Evolutionary conservation across 2,888 invertebrate species (phyloP).

Genomic region (Habrosyne pyritoides): DNA sequence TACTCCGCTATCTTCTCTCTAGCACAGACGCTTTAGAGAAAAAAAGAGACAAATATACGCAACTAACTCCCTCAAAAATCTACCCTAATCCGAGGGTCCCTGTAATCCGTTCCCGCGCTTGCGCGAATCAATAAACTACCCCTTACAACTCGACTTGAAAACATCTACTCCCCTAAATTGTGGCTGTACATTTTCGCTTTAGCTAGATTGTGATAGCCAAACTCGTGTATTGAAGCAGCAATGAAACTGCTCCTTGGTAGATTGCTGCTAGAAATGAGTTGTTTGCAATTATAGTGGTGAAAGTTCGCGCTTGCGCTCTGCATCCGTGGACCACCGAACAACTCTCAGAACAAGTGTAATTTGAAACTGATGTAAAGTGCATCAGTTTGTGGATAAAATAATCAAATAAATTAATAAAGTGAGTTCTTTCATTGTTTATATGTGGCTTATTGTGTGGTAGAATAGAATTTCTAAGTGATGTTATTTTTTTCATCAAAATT

Average conservation of each 20-base stretch:
- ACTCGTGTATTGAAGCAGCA: constrained; percentile 25
- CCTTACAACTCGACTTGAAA: constrained; percentile 32
- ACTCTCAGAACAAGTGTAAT: constrained; percentile 66
- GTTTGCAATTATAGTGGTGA: constrained; percentile 49
- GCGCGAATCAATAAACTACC: constrained; percentile 74
- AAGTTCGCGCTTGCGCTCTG: constrained; percentile 70
- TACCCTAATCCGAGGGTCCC: constrained; percentile 53
- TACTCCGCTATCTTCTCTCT: constrained; percentile 19
- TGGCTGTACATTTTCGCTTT: constrained; percentile 41
- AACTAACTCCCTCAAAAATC: constrained; percentile 26
- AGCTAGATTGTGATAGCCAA: neutral
- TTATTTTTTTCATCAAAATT: neutral
- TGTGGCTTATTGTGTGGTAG: neutral
- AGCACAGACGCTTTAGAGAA: constrained; percentile 11
- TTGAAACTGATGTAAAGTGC: constrained; percentile 63
- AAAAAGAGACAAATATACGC: constrained; percentile 34
- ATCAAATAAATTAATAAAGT: constrained; percentile 55
- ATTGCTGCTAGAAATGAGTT: constrained; percentile 5
- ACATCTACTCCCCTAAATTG: constrained; percentile 6
- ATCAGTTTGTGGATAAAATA: constrained; percentile 61
- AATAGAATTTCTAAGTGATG: neutral
- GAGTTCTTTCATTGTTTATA: constrained; percentile 41
- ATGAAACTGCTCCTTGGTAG: constrained; percentile 29
- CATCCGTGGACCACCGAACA: constrained; percentile 64
- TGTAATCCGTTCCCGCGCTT: constrained; percentile 64